Percentiles rank a stretch among this genome's conserved stretches.
phyloP scores from a whole-genome alignment of 2,797 vertebrate species.

The Smutsia gigantea region DNA sequence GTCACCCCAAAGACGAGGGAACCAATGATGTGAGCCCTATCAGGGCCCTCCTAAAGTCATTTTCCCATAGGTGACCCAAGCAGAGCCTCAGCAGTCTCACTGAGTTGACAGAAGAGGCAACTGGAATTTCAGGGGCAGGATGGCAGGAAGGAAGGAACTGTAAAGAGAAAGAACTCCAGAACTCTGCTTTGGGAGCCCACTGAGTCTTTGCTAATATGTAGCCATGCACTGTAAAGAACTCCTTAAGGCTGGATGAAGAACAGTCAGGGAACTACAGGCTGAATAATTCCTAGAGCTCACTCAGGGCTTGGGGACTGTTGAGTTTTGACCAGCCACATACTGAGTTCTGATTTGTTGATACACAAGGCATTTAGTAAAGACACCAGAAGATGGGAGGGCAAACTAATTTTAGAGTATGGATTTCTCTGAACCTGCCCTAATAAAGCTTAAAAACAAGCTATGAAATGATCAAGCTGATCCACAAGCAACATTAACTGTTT shows the following conservation, averaged over 20 bases:
- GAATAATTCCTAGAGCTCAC: neutral
- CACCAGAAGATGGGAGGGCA: neutral
- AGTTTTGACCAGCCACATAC: neutral
- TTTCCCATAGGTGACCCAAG: neutral
- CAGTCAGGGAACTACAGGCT: neutral
- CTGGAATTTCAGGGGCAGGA: neutral
- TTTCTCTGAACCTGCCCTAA: neutral
- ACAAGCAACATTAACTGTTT: neutral
- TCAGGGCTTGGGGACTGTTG: neutral
- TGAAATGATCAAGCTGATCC: neutral
- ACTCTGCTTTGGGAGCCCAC: neutral
- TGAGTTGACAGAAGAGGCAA: neutral
- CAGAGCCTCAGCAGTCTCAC: neutral
- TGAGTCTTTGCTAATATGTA: neutral
- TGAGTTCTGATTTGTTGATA: neutral
- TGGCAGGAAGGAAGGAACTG: neutral
- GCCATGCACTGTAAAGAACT: neutral
- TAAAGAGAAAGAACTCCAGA: neutral
- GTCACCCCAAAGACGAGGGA: neutral
- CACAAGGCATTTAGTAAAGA: neutral
- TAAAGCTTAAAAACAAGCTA: slow-evolving; percentile 1
- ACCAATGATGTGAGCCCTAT: neutral
- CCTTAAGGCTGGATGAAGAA: neutral
- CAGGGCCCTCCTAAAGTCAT: neutral
- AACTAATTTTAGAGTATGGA: neutral